Conservation (phyloP, 2,888 invertebrate species). For the Aphidius colemani region DNA sequence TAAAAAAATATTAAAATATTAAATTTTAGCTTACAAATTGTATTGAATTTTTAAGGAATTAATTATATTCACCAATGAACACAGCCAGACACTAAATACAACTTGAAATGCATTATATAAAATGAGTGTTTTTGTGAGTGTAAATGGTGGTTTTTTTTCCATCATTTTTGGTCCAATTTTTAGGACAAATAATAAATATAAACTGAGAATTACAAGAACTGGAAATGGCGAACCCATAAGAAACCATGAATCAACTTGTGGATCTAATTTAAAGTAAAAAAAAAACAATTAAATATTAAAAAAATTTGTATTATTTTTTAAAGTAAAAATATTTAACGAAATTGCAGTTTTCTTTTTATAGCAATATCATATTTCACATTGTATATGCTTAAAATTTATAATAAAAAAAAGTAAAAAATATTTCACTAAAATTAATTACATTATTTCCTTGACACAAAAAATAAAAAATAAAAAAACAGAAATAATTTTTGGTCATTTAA, state of each 20-base stretch:
- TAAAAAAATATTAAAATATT: background rate
- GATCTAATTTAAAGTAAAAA: conserved; percentile 64
- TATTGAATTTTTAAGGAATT: too few relatives aligned
- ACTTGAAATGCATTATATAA: conserved; percentile 90
- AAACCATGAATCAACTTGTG: conserved; percentile 76
- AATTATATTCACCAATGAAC: conserved; percentile 59
- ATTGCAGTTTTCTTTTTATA: too few relatives aligned
- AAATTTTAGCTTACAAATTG: background rate
- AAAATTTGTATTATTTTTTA: too few relatives aligned
- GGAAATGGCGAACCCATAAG: conserved; percentile 78
- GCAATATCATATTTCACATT: too few relatives aligned
- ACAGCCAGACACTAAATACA: conserved; percentile 77
- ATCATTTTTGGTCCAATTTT: conserved; percentile 78
- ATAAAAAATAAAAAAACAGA: too few relatives aligned
- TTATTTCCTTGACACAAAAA: too few relatives aligned
- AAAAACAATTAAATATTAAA: background rate
- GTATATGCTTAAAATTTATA: too few relatives aligned
- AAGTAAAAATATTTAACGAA: too few relatives aligned
- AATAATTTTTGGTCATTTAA: too few relatives aligned
- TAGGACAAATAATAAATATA: conserved; percentile 75
- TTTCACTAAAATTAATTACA: too few relatives aligned
- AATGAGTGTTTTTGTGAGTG: conserved; percentile 74
- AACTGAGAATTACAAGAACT: conserved; percentile 67
- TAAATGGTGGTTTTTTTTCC: conserved; percentile 74
- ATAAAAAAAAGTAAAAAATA: too few relatives aligned